phyloP scores from a whole-genome alignment of 2,113 vertebrate genomes.

The Oryzias melastigma region DNA sequence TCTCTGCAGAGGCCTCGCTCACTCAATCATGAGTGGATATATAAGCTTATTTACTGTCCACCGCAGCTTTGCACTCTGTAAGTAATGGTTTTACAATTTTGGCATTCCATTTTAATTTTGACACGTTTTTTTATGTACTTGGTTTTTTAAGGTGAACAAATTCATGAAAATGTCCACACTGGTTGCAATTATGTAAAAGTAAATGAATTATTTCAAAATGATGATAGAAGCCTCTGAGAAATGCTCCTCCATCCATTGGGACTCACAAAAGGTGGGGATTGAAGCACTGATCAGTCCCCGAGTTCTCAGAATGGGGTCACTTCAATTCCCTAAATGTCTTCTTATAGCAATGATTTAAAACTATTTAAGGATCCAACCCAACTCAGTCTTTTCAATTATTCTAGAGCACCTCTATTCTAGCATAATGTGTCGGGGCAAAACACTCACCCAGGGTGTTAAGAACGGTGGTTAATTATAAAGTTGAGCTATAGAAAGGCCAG shows the following conservation, averaged over 20 bases:
- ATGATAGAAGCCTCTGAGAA: no score
- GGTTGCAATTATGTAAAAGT: neutral
- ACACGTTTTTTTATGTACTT: conserved; percentile 1
- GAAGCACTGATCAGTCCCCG: no score
- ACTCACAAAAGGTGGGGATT: no score
- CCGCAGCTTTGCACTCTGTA: conserved; percentile 1
- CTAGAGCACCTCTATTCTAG: no score
- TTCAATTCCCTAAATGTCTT: no score
- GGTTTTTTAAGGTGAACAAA: neutral
- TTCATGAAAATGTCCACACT: conserved; percentile 16
- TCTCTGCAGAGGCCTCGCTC: conserved; percentile 18
- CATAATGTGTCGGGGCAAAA: no score
- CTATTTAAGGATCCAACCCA: no score
- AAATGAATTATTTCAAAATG: no score
- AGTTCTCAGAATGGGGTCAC: no score
- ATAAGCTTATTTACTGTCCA: conserved; percentile 22
- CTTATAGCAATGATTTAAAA: no score
- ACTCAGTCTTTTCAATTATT: no score
- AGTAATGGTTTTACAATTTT: conserved; percentile 12
- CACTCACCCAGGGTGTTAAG: neutral
- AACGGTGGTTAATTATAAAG: neutral
- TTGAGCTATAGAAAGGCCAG: neutral
- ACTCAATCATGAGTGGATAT: conserved; percentile 26
- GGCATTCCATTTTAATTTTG: conserved; percentile 9
- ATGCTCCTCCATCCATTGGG: no score